Percentiles rank a stretch among this genome's conserved stretches.
Evolutionary conservation across 2,797 vertebrate genomes (phyloP).

Genomic region (Megalops cyprinoides): DNA sequence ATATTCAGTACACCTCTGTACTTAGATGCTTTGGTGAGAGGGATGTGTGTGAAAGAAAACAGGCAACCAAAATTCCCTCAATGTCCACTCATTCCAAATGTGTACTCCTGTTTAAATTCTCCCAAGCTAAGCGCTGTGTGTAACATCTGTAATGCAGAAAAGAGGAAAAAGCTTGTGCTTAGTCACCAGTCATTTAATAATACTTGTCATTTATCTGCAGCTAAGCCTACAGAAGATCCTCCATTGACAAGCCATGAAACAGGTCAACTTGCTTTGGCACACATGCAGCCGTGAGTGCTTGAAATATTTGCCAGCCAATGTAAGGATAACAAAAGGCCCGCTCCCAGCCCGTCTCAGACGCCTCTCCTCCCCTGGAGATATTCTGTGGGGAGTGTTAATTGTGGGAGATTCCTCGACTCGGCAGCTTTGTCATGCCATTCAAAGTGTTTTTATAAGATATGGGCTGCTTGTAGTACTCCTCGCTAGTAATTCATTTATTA

Average conservation of each 20-base stretch:
- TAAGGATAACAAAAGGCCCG: neutral
- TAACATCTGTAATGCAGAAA: too few species aligned
- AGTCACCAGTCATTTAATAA: neutral
- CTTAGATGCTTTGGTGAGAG: too few species aligned
- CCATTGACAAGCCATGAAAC: neutral
- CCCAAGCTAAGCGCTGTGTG: too few species aligned
- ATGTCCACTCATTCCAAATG: too few species aligned
- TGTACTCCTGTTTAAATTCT: too few species aligned
- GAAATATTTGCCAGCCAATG: neutral
- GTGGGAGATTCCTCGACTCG: slow-evolving; percentile 75
- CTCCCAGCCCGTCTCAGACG: neutral
- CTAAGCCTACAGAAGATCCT: neutral
- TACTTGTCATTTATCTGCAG: neutral
- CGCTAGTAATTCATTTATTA: slow-evolving; percentile 74
- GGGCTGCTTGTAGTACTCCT: slow-evolving; percentile 74
- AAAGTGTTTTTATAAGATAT: slow-evolving; percentile 78
- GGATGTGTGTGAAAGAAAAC: too few species aligned
- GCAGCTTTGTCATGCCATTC: slow-evolving; percentile 69
- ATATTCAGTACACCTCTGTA: too few species aligned
- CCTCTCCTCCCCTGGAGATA: slow-evolving; percentile 51
- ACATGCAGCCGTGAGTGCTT: neutral
- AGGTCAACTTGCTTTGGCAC: neutral
- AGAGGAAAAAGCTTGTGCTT: neutral
- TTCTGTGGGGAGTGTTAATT: slow-evolving; percentile 77
- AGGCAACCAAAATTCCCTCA: too few species aligned